These are phyloP conservation scores for Pyralis farinalis DNA, from an alignment of 2,888 invertebrate genomes.

Conservation along the genomic window DNA sequence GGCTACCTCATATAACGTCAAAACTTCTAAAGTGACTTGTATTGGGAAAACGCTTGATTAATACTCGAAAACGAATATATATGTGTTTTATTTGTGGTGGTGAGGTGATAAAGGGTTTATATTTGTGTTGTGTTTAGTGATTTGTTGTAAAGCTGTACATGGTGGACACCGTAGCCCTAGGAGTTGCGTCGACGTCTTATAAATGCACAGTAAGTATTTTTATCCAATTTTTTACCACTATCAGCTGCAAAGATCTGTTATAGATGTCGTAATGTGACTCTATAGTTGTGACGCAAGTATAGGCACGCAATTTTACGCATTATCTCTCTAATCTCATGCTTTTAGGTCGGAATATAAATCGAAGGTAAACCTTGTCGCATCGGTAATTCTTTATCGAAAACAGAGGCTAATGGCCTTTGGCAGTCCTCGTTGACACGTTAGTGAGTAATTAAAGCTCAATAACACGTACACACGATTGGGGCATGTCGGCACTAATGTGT, in stretches of 20 bases:
- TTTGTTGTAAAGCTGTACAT: slow-evolving; percentile 32
- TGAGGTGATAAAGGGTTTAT: slow-evolving; percentile 42
- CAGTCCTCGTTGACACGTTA: slow-evolving; percentile 7
- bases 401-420: slow-evolving; percentile 1
- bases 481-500: slow-evolving; percentile 15
- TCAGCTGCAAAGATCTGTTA: slow-evolving; percentile 7
- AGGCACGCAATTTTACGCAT: slow-evolving; percentile 4
- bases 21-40: slow-evolving; percentile 56
- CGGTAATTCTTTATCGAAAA: slow-evolving; percentile 4
- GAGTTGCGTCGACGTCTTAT: slow-evolving; percentile 41
- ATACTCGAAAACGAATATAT: slow-evolving; percentile 34
- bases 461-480: slow-evolving; percentile 7
- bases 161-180: slow-evolving; percentile 34
- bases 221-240: slow-evolving; percentile 5
- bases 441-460: slow-evolving; percentile 10
- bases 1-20: slow-evolving; percentile 70
- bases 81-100: slow-evolving; percentile 32
- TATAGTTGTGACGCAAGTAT: neutral
- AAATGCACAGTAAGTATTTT: slow-evolving; percentile 67
- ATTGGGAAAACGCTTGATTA: slow-evolving; percentile 58
- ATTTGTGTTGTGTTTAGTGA: slow-evolving; percentile 28
- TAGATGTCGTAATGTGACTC: slow-evolving; percentile 1
- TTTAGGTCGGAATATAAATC: neutral
- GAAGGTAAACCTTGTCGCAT: slow-evolving; percentile 5
- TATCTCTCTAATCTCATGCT: neutral